Evolutionary conservation across 1,140 invertebrate genomes (phyloP).

Genomic region (Panulirus ornatus): DNA sequence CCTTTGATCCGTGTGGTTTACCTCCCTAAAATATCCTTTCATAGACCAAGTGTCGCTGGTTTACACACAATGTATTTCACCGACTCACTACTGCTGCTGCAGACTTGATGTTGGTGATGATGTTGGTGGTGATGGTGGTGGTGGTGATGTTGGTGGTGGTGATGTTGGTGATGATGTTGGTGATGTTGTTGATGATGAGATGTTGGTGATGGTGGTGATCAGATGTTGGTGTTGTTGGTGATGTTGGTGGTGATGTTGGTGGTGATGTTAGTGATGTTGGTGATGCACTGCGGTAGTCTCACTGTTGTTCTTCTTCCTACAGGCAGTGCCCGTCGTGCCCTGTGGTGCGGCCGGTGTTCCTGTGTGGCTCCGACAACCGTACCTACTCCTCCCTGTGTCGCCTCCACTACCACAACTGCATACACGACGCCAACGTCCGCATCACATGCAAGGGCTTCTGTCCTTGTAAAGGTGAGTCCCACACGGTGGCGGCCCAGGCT

Average conservation of each 20-base stretch:
- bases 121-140: too few species aligned
- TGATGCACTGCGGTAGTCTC: background rate
- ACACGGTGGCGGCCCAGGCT: too few species aligned
- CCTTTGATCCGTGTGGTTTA: too few species aligned
- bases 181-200: too few species aligned
- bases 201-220: background rate
- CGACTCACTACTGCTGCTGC: too few species aligned
- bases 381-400: constrained; percentile 95
- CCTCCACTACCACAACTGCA: constrained; percentile 94
- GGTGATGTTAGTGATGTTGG: background rate
- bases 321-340: constrained; percentile 88
- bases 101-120: too few species aligned
- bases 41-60: too few species aligned
- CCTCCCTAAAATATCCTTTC: too few species aligned
- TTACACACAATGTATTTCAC: too few species aligned
- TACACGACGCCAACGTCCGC: constrained; percentile 86
- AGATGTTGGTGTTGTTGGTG: background rate
- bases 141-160: too few species aligned
- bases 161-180: too few species aligned
- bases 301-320: constrained; percentile 60
- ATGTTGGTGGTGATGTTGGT: background rate
- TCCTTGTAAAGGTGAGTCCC: constrained; percentile 89
- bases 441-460: constrained; percentile 93
- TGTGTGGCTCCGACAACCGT: constrained; percentile 93
- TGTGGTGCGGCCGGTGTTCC: constrained; percentile 87